Conservation (phyloP, 1,140 invertebrate genomes). For the Trichogramma pretiosum region DNA sequence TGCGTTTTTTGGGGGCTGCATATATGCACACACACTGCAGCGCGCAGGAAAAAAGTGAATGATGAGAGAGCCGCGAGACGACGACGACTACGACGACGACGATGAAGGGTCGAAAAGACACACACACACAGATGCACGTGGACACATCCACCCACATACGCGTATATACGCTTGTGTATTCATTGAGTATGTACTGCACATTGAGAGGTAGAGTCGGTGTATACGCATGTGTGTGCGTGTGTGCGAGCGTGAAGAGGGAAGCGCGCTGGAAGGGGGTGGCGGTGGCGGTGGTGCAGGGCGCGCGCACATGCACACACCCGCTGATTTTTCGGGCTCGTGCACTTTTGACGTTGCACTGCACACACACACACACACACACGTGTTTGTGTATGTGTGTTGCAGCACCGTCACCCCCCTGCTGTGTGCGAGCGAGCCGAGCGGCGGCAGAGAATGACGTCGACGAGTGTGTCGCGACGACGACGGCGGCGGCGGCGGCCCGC, state of each 20-base stretch:
- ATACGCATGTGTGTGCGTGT: neutral
- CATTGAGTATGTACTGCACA: too few relatives aligned
- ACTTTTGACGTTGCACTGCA: conserved; percentile 7
- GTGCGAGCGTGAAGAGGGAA: neutral
- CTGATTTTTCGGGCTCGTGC: conserved; percentile 10
- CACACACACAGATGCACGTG: neutral
- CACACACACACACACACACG: neutral
- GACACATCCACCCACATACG: too few relatives aligned
- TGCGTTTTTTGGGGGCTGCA: too few relatives aligned
- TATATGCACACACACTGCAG: too few relatives aligned
- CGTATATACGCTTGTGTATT: too few relatives aligned
- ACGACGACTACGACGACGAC: neutral
- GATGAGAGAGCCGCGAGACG: neutral
- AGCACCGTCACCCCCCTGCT: neutral
- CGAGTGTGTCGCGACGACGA: neutral
- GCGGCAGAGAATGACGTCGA: neutral
- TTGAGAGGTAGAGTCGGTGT: too few relatives aligned
- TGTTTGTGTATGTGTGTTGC: neutral
- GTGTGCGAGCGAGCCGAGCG: neutral
- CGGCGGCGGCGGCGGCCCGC: too few relatives aligned
- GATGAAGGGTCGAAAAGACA: neutral
- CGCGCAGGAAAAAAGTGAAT: neutral
- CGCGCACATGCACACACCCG: neutral
- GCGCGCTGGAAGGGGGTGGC: neutral
- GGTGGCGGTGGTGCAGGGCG: neutral